phyloP scores from a whole-genome alignment of 2,113 vertebrate genomes.

The Jaculus jaculus region DNA sequence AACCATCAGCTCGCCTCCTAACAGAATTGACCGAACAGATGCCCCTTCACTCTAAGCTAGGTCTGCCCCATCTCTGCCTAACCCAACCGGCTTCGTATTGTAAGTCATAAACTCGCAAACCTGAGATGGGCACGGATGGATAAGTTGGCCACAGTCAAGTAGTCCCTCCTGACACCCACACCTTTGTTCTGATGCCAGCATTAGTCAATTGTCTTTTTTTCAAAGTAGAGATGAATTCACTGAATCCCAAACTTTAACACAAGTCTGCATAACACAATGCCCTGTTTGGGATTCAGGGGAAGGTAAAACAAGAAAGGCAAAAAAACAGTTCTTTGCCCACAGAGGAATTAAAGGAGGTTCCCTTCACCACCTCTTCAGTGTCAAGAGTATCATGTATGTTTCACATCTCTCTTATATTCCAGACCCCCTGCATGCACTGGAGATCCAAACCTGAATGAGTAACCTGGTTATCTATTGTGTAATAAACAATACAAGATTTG shows the following conservation, averaged over 20 bases:
- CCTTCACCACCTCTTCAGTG: not conserved
- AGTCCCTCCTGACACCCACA: not conserved
- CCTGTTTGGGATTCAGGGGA: not conserved
- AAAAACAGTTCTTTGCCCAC: not conserved
- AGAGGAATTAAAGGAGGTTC: not conserved
- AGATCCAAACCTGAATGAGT: constrained; percentile 6
- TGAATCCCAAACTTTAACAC: not conserved
- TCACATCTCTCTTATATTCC: not conserved
- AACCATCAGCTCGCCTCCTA: not conserved
- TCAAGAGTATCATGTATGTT: not conserved
- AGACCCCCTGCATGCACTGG: not conserved
- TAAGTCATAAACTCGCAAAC: not conserved
- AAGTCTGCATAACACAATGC: not conserved
- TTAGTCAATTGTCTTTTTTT: not conserved
- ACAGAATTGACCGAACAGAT: not conserved
- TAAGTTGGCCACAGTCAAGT: not conserved
- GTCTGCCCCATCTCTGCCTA: not conserved
- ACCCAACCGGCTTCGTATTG: not conserved
- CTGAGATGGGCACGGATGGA: not conserved
- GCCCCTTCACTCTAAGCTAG: not conserved
- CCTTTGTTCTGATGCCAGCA: not conserved
- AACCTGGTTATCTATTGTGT: not conserved
- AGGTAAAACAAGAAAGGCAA: not conserved
- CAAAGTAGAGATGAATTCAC: not conserved
- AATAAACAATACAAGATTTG: not conserved